These are phyloP conservation scores for Rhineura floridana DNA, from an alignment of 2,113 vertebrate species.

Conservation along the genomic window DNA sequence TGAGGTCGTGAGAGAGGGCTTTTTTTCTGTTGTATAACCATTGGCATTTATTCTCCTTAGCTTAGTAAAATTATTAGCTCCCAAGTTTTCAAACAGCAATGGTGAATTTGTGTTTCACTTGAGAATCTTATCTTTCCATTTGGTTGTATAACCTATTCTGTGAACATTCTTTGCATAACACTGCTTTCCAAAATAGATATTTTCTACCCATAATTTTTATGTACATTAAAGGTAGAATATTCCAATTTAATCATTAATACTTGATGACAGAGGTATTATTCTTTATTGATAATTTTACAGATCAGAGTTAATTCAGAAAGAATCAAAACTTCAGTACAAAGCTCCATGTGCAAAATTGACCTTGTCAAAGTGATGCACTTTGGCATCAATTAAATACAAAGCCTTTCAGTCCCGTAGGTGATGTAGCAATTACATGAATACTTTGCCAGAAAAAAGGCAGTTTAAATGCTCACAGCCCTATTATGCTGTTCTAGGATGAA, in stretches of 20 bases:
- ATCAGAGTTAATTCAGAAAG: conserved; percentile 72
- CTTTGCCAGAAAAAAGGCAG: conserved; percentile 71
- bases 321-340: conserved; percentile 67
- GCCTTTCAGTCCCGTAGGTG: conserved; percentile 73
- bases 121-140: not conserved
- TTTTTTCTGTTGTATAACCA: not conserved
- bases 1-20: too few relatives aligned
- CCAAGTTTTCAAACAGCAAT: not conserved
- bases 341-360: conserved; percentile 73
- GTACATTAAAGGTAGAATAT: conserved; percentile 66
- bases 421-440: conserved; percentile 77
- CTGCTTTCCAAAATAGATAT: conserved; percentile 32
- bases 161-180: not conserved
- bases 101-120: not conserved
- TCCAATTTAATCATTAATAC: conserved; percentile 70
- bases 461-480: conserved; percentile 65
- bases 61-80: not conserved
- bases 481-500: conserved; percentile 65
- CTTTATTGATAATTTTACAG: conserved; percentile 75
- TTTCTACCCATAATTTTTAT: conserved; percentile 67
- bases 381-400: conserved; percentile 77
- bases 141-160: not conserved
- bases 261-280: conserved; percentile 67
- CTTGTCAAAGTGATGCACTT: conserved; percentile 75
- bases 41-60: not conserved